These are phyloP conservation scores for Meloidogyne hapla DNA, from an alignment of 1,140 invertebrate species.

Conservation along the genomic window DNA sequence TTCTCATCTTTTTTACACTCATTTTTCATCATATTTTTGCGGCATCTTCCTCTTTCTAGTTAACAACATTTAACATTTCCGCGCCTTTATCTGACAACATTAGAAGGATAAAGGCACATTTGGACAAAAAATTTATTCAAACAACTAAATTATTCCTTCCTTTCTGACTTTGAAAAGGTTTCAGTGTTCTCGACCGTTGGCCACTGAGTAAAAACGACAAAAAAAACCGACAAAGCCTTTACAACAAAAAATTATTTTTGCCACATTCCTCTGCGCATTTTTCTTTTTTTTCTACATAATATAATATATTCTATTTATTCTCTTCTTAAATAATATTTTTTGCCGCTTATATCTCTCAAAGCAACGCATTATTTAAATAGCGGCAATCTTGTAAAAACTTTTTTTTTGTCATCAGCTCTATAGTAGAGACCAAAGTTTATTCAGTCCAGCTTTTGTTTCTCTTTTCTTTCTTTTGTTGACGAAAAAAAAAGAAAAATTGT, in stretches of 20 bases:
- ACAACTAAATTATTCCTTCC: too few species aligned
- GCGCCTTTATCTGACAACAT: background rate
- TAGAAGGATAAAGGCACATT: background rate
- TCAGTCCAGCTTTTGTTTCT: background rate
- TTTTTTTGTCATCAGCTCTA: background rate
- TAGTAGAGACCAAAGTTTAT: constrained; percentile 1
- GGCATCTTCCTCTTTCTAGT: background rate
- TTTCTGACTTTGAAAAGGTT: too few species aligned
- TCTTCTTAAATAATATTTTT: background rate
- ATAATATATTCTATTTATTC: background rate
- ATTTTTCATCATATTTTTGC: constrained; percentile 1
- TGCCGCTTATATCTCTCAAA: constrained; percentile 1
- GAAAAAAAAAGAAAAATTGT: background rate
- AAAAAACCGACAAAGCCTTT: background rate
- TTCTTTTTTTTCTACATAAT: background rate
- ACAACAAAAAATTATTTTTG: background rate
- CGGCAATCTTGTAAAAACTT: background rate
- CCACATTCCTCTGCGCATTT: background rate
- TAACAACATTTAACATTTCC: background rate
- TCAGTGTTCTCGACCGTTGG: too few species aligned
- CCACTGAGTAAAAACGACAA: too few species aligned
- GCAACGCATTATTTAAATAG: background rate
- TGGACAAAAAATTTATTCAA: background rate
- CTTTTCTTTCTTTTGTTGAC: background rate
- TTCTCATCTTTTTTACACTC: background rate